Evolutionary conservation across 2,797 vertebrate species (phyloP).

Genomic region (Knipowitschia caucasica): DNA sequence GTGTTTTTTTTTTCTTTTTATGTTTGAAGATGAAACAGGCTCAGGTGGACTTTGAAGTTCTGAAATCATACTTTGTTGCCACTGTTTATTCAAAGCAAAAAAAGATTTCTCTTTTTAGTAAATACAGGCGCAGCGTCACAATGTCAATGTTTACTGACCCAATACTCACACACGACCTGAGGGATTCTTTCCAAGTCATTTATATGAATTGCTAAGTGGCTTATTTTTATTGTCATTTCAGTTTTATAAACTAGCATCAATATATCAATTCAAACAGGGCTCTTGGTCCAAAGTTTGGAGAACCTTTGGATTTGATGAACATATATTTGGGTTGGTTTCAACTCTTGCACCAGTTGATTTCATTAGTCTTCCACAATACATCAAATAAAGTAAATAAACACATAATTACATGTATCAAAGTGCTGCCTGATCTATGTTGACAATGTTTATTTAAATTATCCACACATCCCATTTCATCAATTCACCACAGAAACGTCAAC

Average conservation of each 20-base stretch:
- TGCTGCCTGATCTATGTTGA: background rate
- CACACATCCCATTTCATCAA: background rate
- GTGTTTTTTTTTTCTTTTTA: slow-evolving; percentile 21
- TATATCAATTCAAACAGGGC: no score
- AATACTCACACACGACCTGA: no score
- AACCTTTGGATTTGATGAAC: no score
- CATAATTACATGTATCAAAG: background rate
- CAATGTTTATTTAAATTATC: background rate
- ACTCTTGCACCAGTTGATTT: no score
- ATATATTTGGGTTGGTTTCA: no score
- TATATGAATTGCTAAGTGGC: no score
- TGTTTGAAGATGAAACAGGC: slow-evolving; percentile 35
- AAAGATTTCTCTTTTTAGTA: slow-evolving; percentile 17
- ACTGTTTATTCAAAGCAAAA: slow-evolving; percentile 23
- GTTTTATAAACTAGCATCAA: no score
- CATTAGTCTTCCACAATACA: slow-evolving; percentile 1
- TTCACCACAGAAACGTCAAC: background rate
- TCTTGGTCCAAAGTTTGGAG: no score
- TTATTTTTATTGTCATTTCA: no score
- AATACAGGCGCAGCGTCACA: no score
- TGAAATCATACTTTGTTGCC: slow-evolving; percentile 20
- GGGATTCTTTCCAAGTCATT: no score
- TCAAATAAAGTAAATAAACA: background rate
- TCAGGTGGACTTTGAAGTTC: slow-evolving; percentile 45
- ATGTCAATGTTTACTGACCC: no score